A percentile compares a stretch with the other conserved stretches of the same genome.
phyloP scores from a whole-genome alignment of 2,888 invertebrate species.

The Uloborus plumipes region DNA sequence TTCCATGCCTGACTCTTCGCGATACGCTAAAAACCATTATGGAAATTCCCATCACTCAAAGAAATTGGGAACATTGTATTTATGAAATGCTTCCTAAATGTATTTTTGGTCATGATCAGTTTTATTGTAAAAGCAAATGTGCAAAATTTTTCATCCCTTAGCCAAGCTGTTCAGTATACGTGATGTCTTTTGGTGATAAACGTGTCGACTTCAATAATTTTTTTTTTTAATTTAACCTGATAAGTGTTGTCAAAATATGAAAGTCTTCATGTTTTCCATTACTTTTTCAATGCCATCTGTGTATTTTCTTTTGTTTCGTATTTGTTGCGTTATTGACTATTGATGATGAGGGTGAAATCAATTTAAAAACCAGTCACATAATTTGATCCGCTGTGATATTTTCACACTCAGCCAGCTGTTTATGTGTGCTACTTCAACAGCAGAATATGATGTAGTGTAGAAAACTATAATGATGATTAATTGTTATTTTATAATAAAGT shows the following conservation, averaged over 20 bases:
- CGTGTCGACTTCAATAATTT: too few relatives aligned
- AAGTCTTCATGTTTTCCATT: too few relatives aligned
- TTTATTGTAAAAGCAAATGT: conserved; percentile 5
- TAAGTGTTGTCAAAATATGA: too few relatives aligned
- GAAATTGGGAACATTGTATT: conserved; percentile 60
- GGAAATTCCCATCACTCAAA: conserved; percentile 40
- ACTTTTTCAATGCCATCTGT: too few relatives aligned
- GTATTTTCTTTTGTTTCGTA: too few relatives aligned
- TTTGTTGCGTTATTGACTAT: too few relatives aligned
- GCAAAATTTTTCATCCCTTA: background rate
- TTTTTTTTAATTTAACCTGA: too few relatives aligned
- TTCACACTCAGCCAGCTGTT: conserved; percentile 37
- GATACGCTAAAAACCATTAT: conserved; percentile 53
- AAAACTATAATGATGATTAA: conserved; percentile 24
- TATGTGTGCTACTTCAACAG: conserved; percentile 17
- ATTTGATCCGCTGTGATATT: conserved; percentile 52
- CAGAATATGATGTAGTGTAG: conserved; percentile 17
- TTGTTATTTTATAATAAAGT: conserved; percentile 55
- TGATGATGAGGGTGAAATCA: too few relatives aligned
- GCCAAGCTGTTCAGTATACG: conserved; percentile 6
- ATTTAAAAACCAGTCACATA: conserved; percentile 29
- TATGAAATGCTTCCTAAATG: conserved; percentile 36
- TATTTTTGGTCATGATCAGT: background rate
- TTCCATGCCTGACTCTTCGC: conserved; percentile 41
- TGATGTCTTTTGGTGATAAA: conserved; percentile 5